phyloP scores from a whole-genome alignment of 2,797 vertebrate species.

The Onychomys leucogaster region DNA sequence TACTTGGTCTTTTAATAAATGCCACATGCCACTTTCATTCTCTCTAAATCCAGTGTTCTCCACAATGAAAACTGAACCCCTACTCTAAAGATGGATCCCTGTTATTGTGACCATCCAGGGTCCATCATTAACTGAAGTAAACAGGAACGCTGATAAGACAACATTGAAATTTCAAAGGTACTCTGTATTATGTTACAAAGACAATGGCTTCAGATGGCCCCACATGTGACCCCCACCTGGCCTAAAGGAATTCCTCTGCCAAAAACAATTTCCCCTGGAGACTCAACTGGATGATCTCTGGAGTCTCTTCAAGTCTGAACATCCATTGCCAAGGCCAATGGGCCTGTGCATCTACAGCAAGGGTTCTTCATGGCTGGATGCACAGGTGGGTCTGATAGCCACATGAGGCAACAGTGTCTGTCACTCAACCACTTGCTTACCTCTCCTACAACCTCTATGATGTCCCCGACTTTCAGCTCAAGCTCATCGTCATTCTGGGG shows the following conservation, averaged over 20 bases:
- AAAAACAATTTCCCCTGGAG: background rate
- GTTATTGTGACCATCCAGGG: background rate
- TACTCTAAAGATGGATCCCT: background rate
- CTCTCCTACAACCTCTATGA: slow-evolving; percentile 97
- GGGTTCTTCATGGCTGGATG: background rate
- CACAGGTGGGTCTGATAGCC: background rate
- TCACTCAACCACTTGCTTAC: slow-evolving; percentile 84
- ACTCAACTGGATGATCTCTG: background rate
- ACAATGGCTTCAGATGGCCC: slow-evolving; percentile 36
- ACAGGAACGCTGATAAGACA: background rate
- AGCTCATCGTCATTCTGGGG: slow-evolving; percentile 98
- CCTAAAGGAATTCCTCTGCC: background rate
- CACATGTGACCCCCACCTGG: background rate
- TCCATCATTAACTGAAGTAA: slow-evolving; percentile 19
- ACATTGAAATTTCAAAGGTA: background rate
- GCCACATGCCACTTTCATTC: background rate
- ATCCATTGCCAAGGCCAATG: background rate
- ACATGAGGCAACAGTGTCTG: background rate
- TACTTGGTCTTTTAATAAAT: slow-evolving; percentile 39
- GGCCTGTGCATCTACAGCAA: background rate
- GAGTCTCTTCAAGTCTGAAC: slow-evolving; percentile 4
- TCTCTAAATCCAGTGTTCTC: background rate
- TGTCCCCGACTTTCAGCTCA: slow-evolving; percentile 96
- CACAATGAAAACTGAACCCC: background rate
- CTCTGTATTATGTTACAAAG: background rate